A percentile compares a stretch with the other conserved stretches of the same genome.
Evolutionary conservation across 2,113 vertebrate genomes (phyloP).

Genomic region (Cebus imitator): DNA sequence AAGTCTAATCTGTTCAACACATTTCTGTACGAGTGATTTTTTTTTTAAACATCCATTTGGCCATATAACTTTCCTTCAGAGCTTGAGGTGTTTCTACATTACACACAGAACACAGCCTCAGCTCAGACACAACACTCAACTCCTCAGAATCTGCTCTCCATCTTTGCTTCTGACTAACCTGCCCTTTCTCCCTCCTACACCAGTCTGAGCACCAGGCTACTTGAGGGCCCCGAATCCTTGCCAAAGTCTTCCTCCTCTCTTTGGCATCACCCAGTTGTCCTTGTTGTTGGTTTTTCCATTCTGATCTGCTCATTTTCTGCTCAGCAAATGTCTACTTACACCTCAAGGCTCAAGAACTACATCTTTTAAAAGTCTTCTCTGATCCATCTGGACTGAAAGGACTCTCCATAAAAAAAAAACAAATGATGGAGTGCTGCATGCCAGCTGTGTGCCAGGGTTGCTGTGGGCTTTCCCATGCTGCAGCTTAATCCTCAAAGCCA

Average conservation of each 20-base stretch:
- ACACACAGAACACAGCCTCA: too few species aligned
- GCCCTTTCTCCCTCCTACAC: accelerated
- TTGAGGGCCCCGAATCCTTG: too few species aligned
- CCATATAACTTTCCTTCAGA: neutral
- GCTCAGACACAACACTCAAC: accelerated
- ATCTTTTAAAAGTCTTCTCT: neutral
- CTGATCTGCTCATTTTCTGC: neutral
- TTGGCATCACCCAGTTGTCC: neutral
- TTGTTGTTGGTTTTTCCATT: neutral
- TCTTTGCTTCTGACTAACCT: neutral
- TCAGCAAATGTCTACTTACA: neutral
- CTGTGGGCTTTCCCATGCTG: neutral
- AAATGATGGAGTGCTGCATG: too few species aligned
- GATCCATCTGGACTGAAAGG: neutral
- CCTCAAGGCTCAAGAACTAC: neutral
- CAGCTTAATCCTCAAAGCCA: neutral
- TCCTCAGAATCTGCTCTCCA: neutral
- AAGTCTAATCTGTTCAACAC: neutral
- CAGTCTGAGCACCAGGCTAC: too few species aligned
- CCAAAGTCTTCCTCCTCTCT: too few species aligned
- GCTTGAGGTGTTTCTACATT: neutral
- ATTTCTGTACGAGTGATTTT: neutral
- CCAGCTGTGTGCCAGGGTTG: neutral
- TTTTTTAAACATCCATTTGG: too few species aligned
- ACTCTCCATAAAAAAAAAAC: neutral